phyloP scores from a whole-genome alignment of 1,140 invertebrate species.

The Drosophila ambigua region DNA sequence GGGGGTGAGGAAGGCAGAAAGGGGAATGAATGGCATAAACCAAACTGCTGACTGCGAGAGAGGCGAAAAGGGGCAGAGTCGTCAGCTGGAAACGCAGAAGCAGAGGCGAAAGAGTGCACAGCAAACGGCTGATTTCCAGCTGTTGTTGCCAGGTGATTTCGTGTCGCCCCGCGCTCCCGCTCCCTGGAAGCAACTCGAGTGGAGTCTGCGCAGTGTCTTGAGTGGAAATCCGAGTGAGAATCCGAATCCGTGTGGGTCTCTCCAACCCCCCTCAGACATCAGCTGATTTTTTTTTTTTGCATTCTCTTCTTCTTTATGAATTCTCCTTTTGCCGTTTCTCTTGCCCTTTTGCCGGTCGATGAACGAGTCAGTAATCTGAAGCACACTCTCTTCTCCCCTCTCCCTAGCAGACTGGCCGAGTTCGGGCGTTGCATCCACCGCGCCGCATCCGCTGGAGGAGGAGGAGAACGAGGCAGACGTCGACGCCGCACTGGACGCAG shows the following conservation, averaged over 20 bases:
- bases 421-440: slow-evolving; percentile 48
- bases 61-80: slow-evolving; percentile 22
- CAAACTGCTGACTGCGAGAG: slow-evolving; percentile 27
- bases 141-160: slow-evolving; percentile 83
- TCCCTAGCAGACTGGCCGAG: slow-evolving; percentile 78
- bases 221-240: slow-evolving; percentile 47
- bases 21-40: slow-evolving; percentile 3
- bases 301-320: slow-evolving; percentile 20
- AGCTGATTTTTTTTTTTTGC: slow-evolving; percentile 60
- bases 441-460: slow-evolving; percentile 30
- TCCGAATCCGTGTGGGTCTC: slow-evolving; percentile 39
- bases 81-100: slow-evolving; percentile 56
- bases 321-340: slow-evolving; percentile 42
- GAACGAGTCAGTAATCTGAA: slow-evolving; percentile 15
- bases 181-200: slow-evolving; percentile 54
- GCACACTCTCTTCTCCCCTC: slow-evolving; percentile 4
- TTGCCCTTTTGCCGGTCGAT: slow-evolving; percentile 64
- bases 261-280: slow-evolving; percentile 48
- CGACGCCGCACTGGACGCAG: slow-evolving; percentile 51
- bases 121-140: slow-evolving; percentile 82
- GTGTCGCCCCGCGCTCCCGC: slow-evolving; percentile 11
- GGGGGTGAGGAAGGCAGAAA: neutral
- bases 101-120: slow-evolving; percentile 5
- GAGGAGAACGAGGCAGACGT: slow-evolving; percentile 29
- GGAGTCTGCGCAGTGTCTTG: slow-evolving; percentile 58